phyloP scores from a whole-genome alignment of 2,797 vertebrate species.

The Triplophysa yarkandensis region DNA sequence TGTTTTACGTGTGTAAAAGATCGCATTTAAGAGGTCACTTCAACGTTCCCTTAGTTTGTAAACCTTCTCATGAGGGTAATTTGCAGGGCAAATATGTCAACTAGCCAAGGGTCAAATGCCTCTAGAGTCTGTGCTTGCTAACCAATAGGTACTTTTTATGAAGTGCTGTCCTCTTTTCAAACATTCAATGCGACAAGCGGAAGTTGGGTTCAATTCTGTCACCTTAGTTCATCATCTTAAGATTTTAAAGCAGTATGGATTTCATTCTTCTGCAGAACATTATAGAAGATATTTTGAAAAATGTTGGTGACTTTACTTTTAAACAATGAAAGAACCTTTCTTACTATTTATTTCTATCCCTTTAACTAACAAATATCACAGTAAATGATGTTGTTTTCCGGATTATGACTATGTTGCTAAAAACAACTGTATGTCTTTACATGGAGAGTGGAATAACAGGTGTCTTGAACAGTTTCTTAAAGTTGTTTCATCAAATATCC shows the following conservation, averaged over 20 bases:
- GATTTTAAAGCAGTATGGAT: too few relatives aligned
- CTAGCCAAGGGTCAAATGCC: constrained; percentile 45
- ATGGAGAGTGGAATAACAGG: constrained; percentile 12
- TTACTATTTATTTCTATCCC: too few relatives aligned
- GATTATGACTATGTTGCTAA: too few relatives aligned
- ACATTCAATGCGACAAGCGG: background rate
- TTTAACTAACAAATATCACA: too few relatives aligned
- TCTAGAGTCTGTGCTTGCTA: constrained; percentile 26
- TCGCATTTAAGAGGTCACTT: constrained; percentile 38
- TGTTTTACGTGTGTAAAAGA: constrained; percentile 42
- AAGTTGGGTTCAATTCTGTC: background rate
- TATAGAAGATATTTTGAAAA: too few relatives aligned
- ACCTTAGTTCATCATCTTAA: too few relatives aligned
- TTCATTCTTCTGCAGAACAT: too few relatives aligned
- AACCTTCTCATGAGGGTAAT: constrained; percentile 46
- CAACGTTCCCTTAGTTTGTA: constrained; percentile 46
- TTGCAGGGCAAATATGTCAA: constrained; percentile 54
- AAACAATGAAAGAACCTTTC: too few relatives aligned
- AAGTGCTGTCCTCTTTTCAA: constrained; percentile 45
- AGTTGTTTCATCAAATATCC: background rate
- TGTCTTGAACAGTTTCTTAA: background rate
- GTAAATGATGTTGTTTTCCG: too few relatives aligned
- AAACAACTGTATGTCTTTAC: too few relatives aligned
- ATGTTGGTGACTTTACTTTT: too few relatives aligned
- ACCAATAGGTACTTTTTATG: constrained; percentile 39